Base-by-base conservation (phyloP, 53 echinoderm and acorn worm species). In the Actinopyga echinites region DNA sequence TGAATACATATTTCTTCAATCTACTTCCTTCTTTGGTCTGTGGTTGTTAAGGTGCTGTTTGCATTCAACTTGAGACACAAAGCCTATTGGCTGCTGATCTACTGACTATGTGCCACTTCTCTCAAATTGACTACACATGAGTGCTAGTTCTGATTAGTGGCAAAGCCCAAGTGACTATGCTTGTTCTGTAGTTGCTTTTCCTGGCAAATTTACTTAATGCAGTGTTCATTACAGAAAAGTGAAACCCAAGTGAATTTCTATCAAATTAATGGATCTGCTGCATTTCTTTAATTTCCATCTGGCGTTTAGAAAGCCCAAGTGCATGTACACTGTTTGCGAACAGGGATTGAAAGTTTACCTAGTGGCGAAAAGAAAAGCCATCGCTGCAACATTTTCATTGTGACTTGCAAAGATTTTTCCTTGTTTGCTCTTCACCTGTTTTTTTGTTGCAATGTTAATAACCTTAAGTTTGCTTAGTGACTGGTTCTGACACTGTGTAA, bases 201-300 rank as follows among this genome's bases (percentile, higher is more conserved):
- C 30, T 31, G 56, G 77, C 77, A 55, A 77, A 77, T 77, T 77
- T 77, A 56, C 77, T 77, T 77, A 77, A 56, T 77, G 77, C 77
- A 55, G 77, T 77, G 77, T 77, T 77, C 77, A 77, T 77, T 77
- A 77, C 52, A 54, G 77, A 55, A 24, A 56, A 77, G 56, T 77
- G 77, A 77, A 77, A 77, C 77, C 77, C 77, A 77, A 77, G 77
- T 56, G 77, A 77, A 56, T 77, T 56, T 77, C 77, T 77, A 77
- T 77, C 77, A 77, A 77, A 77, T 77, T 77, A 77, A 77, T 77
- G 77, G 77, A 53, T 77, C 77, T 77, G 24, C 56, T 55, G 56
- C 49, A 77, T 77, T 49, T 77, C 77, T 56, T 53, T 77, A 77
- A 77, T 77, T 77, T 55, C 77, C 56, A 56, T 32, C 32, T 30